These are phyloP conservation scores for Psilopsiagon aurifrons DNA, from an alignment of 2,113 vertebrate genomes.

Conservation along the genomic window DNA sequence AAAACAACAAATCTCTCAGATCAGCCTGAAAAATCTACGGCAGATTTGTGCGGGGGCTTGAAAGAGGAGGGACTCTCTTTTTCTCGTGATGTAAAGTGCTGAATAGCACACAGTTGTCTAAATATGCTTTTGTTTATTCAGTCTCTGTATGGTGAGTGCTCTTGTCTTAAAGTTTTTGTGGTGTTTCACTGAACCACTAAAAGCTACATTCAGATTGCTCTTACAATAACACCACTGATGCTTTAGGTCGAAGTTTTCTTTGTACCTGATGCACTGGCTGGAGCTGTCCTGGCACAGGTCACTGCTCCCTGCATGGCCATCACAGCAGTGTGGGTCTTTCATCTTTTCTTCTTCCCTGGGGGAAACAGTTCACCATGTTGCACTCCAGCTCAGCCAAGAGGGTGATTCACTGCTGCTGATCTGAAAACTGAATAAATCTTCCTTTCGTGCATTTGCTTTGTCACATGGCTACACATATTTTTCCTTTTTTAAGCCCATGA, in stretches of 20 bases:
- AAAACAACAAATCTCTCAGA: conserved; percentile 37
- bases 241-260: not conserved
- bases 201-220: not conserved
- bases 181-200: conserved; percentile 13
- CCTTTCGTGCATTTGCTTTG: not conserved
- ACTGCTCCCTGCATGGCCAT: not conserved
- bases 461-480: conserved; percentile 17
- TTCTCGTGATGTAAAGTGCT: not conserved
- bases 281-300: not conserved
- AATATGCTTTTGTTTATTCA: conserved; percentile 57
- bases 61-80: not conserved
- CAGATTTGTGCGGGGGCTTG: not conserved
- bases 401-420: conserved; percentile 29
- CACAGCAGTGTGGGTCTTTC: not conserved
- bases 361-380: not conserved
- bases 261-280: not conserved
- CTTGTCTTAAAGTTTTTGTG: conserved; percentile 15
- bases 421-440: not conserved
- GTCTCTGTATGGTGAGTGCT: not conserved
- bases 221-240: not conserved
- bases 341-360: conserved; percentile 8
- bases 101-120: conserved; percentile 51
- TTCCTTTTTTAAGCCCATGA: not conserved
- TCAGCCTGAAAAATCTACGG: conserved; percentile 32
- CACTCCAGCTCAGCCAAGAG: not conserved